Evolutionary conservation across 1,140 invertebrate species (phyloP).

Genomic region (Apis florea): DNA sequence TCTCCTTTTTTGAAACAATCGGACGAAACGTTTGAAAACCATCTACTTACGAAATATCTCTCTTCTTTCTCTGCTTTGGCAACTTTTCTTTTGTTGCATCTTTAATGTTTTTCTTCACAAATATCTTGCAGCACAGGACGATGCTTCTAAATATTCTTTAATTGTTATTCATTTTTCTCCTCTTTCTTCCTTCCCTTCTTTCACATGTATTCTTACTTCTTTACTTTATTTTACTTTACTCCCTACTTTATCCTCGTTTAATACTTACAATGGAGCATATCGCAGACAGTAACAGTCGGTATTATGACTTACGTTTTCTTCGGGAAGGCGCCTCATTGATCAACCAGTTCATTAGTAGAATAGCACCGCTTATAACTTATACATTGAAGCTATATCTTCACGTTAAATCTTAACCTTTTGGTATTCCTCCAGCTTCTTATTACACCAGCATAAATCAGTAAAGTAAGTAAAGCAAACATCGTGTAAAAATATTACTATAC

Average conservation of each 20-base stretch:
- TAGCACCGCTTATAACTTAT: neutral
- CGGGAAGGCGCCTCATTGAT: neutral
- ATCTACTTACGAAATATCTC: neutral
- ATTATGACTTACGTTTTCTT: conserved; percentile 3
- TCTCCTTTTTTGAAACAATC: neutral
- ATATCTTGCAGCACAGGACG: neutral
- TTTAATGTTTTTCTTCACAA: neutral
- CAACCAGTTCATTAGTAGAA: conserved; percentile 14
- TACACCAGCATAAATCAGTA: neutral
- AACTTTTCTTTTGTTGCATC: neutral
- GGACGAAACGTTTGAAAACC: neutral
- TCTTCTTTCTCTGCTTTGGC: neutral
- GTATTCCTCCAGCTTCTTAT: too few relatives aligned
- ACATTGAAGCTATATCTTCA: neutral
- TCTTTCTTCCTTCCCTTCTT: neutral
- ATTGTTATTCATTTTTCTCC: neutral
- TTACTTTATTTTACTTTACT: too few relatives aligned
- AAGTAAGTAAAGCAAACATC: neutral
- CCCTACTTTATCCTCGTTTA: neutral
- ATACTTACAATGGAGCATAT: neutral
- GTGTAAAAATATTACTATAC: neutral
- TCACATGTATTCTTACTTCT: neutral
- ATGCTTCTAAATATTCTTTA: neutral
- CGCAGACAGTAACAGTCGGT: neutral
- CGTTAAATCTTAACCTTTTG: neutral